Conservation (phyloP, 2,888 invertebrate genomes). For the Syrphus vitripennis region DNA sequence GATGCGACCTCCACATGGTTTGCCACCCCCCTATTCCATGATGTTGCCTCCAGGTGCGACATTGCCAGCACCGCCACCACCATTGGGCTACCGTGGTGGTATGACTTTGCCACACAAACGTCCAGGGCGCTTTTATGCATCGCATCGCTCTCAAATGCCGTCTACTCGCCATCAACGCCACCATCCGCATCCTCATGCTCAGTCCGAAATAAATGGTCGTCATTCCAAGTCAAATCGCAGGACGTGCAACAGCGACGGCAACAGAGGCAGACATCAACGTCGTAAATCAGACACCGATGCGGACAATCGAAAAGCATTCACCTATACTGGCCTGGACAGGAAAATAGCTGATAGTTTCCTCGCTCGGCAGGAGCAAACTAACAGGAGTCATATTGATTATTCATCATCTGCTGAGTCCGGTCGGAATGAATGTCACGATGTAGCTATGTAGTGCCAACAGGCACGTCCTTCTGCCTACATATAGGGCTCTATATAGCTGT, state of each 20-base stretch:
- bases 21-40: constrained; percentile 62
- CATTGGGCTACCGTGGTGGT: constrained; percentile 74
- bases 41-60: constrained; percentile 72
- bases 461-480: neutral
- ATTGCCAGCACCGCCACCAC: constrained; percentile 67
- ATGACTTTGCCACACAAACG: constrained; percentile 77
- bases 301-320: constrained; percentile 77
- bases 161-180: constrained; percentile 41
- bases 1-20: constrained; percentile 59
- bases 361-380: constrained; percentile 78
- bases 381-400: constrained; percentile 78
- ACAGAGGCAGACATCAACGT: constrained; percentile 77
- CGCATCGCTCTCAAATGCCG: constrained; percentile 74
- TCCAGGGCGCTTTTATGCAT: constrained; percentile 75
- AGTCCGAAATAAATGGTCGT: constrained; percentile 75
- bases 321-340: constrained; percentile 80
- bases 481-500: neutral
- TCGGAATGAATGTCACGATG: constrained; percentile 76
- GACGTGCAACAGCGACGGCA: constrained; percentile 70
- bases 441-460: constrained; percentile 75
- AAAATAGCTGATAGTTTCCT: constrained; percentile 80
- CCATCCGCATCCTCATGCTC: constrained; percentile 70
- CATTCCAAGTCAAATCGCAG: constrained; percentile 74
- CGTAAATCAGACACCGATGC: constrained; percentile 80
- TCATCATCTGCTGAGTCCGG: constrained; percentile 75